Evolutionary conservation across 1,140 invertebrate species (phyloP), one percentile per base, ranked within the genome.

Genomic region (Chlorops oryzae): DNA sequence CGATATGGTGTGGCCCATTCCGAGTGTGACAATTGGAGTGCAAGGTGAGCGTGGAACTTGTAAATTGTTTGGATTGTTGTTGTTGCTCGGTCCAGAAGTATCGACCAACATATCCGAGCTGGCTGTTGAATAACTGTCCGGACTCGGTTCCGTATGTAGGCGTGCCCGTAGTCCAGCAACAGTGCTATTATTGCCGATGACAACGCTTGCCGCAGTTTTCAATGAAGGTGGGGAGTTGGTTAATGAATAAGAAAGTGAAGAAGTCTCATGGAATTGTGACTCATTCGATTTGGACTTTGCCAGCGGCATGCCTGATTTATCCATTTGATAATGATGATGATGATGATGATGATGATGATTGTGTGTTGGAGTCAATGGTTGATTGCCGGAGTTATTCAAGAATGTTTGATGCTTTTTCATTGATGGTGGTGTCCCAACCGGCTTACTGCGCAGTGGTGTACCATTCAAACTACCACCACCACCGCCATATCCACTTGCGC

Each of bases 241-340:
- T 5, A 41, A 25, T 18, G 52, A 47, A 1, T 40, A 23, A 27
- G 13, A 15, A 20, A 23, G 18, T 40, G 15, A 49, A 54, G 60
- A 53, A 54, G 57, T 9, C 72, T 67, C 47, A 57, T 69, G 28
- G 55, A 94, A 77, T 69, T 94, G 90, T 9, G 88, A 92, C 74
- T 95, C 91, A 72, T 94, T 90, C 24, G 91, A 94, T 62, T 90
- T 89, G 47, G 90, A 94, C 74, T 92, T 93, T 23, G 85, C 90
- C 46, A 94, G 75, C 15, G 88, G 82, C 34, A 50, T 32, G 18
- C 24, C 45, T 17, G 37, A 27, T 32, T 27, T 23, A 25, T 50
- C 52, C n/a, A 17, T 40, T 10, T n/a, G 15, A 13, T 34, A 10
- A 17, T 44, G 46, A 17, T 37, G 42, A 2, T 40, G 12, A 27